Evolutionary conservation across 2,113 vertebrate species (phyloP).

Genomic region (Peromyscus polionotus): DNA sequence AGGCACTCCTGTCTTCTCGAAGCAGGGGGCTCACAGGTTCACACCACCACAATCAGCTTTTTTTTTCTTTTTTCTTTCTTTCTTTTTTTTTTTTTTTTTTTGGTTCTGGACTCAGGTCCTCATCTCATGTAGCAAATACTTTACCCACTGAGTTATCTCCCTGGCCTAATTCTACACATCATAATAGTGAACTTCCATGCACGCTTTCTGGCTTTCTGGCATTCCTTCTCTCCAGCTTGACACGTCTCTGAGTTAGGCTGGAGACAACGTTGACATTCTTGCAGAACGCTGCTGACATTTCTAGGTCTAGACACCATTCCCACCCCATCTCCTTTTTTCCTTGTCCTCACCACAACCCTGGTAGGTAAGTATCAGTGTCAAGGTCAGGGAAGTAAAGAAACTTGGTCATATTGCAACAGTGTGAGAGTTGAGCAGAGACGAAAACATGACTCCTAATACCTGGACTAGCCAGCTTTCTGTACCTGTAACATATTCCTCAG

Average conservation of each 20-base stretch:
- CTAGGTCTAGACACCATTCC: background rate
- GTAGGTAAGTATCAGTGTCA: background rate
- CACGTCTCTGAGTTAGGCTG: background rate
- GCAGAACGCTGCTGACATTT: background rate
- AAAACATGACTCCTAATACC: no score
- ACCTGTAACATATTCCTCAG: background rate
- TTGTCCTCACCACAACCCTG: background rate
- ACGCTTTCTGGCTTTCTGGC: background rate
- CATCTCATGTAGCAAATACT: background rate
- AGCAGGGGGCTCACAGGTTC: background rate
- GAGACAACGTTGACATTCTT: background rate
- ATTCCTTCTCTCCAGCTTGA: background rate
- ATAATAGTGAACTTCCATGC: background rate
- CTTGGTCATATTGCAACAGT: background rate
- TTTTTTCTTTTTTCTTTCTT: background rate
- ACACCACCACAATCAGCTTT: background rate
- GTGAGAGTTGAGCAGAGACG: background rate
- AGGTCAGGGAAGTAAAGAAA: background rate
- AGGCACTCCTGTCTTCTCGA: no score
- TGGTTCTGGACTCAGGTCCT: background rate
- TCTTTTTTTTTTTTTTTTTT: background rate
- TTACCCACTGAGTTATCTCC: background rate
- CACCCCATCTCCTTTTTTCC: background rate
- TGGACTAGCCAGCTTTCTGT: background rate
- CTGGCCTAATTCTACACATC: background rate